Conservation (phyloP, 2,797 vertebrate species). For the Lutjanus campechanus region DNA sequence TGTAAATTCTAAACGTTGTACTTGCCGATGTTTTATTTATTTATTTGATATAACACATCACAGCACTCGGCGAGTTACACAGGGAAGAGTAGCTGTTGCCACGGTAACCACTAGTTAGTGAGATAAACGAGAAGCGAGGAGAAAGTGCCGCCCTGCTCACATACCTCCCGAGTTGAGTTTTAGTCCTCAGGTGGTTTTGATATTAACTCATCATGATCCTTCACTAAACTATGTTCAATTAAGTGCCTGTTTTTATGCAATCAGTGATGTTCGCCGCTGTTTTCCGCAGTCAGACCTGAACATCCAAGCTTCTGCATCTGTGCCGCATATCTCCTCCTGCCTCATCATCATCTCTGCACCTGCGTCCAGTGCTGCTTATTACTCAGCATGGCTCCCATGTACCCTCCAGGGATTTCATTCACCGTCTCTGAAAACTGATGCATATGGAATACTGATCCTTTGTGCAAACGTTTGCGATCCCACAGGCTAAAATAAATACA, state of each 20-base stretch:
- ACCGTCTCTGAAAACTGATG: neutral
- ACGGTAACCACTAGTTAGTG: neutral
- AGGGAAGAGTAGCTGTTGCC: neutral
- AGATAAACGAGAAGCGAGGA: neutral
- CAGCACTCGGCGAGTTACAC: no score
- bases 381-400: neutral
- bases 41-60: no score
- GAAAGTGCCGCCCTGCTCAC: neutral
- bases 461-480: neutral
- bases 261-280: rapidly evolving
- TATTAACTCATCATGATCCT: neutral
- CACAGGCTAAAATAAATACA: neutral
- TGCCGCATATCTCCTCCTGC: neutral
- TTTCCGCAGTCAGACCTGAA: neutral
- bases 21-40: no score
- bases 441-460: neutral
- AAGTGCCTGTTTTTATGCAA: neutral
- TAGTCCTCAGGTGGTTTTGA: neutral
- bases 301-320: neutral
- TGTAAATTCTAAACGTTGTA: no score
- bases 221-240: neutral
- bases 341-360: neutral
- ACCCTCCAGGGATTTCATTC: neutral
- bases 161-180: neutral
- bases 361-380: neutral